These are phyloP conservation scores for Mallotus villosus DNA, from an alignment of 2,797 vertebrate genomes.

Conservation along the genomic window DNA sequence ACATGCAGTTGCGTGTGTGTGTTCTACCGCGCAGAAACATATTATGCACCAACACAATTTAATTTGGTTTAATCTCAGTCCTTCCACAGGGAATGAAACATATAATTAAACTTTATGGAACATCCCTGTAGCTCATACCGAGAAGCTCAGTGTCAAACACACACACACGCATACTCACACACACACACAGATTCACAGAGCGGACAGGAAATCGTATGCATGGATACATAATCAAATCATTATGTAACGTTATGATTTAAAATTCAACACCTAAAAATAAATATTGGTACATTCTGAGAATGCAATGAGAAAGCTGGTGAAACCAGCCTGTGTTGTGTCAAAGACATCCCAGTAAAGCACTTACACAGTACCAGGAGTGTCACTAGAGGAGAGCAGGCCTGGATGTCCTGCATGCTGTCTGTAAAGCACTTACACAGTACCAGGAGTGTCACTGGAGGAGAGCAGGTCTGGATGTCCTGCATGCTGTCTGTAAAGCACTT, in stretches of 20 bases:
- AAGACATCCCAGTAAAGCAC: no score
- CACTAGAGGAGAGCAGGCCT: not conserved
- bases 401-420: slow-evolving; percentile 16
- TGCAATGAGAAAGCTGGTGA: slow-evolving; percentile 12
- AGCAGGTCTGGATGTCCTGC: no score
- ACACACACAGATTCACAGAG: slow-evolving; percentile 36
- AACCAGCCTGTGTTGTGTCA: no score
- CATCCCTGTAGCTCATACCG: slow-evolving; percentile 67
- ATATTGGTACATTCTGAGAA: slow-evolving; percentile 64
- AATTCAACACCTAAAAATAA: slow-evolving; percentile 66
- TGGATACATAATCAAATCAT: slow-evolving; percentile 66
- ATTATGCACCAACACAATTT: slow-evolving; percentile 77
- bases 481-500: slow-evolving; percentile 22
- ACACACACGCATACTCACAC: not conserved
- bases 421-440: slow-evolving; percentile 37
- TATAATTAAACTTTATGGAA: slow-evolving; percentile 82
- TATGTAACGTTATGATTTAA: slow-evolving; percentile 65
- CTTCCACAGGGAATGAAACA: slow-evolving; percentile 73
- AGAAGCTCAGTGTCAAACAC: slow-evolving; percentile 55
- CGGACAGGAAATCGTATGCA: slow-evolving; percentile 58
- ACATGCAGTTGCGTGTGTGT: not conserved
- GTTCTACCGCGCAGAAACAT: slow-evolving; percentile 57
- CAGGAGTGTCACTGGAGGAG: slow-evolving; percentile 38
- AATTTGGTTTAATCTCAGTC: slow-evolving; percentile 80
- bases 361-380: slow-evolving; percentile 51